A percentile compares a stretch with the other conserved stretches of the same genome.
phyloP scores from a whole-genome alignment of 2,113 vertebrate species.

The Meles meles region DNA sequence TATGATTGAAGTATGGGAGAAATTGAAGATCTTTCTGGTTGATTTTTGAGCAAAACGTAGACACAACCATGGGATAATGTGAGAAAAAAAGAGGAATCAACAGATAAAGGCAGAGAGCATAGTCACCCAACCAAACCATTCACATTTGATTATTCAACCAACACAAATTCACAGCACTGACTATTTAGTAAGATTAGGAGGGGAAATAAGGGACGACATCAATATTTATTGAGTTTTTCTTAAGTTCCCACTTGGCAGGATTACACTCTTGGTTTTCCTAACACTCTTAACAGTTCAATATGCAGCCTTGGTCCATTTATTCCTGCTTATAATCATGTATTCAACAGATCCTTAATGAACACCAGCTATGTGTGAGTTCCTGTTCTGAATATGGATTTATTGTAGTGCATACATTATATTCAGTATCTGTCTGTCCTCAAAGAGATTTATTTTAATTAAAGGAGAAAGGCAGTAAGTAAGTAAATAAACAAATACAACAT shows the following conservation, averaged over 20 bases:
- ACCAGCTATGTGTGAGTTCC: background rate
- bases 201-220: background rate
- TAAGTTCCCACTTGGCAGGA: background rate
- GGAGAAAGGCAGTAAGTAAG: background rate
- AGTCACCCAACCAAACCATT: background rate
- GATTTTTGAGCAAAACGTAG: background rate
- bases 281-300: background rate
- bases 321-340: background rate
- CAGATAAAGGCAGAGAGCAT: background rate
- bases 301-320: background rate
- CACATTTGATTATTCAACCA: background rate
- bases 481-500: background rate
- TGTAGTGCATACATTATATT: background rate
- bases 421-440: background rate
- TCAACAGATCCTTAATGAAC: background rate
- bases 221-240: conserved; percentile 20
- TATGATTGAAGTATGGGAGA: background rate
- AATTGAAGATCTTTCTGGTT: background rate
- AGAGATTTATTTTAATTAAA: background rate
- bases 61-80: background rate
- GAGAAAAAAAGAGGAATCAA: background rate
- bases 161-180: background rate
- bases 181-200: background rate
- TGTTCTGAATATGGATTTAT: background rate
- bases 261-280: background rate